These are phyloP conservation scores for Chelonus formosanus DNA, from an alignment of 2,888 invertebrate species.

Conservation along the genomic window DNA sequence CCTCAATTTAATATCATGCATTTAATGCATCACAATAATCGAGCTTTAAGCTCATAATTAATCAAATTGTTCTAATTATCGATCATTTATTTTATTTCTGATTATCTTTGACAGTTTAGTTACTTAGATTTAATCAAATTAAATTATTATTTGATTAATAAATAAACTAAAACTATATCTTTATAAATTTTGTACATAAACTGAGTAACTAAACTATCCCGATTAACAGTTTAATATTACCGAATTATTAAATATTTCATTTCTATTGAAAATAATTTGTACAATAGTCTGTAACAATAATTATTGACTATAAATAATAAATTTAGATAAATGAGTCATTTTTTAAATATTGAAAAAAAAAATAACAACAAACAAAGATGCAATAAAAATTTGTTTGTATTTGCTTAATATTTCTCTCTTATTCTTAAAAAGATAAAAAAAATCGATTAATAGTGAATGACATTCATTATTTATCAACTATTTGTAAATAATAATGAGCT, in stretches of 20 bases:
- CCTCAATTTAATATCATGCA: not conserved
- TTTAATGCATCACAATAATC: not conserved
- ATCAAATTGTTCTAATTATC: not conserved
- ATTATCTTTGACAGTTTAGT: conserved; percentile 11
- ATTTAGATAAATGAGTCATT: too few relatives aligned
- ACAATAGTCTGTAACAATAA: too few relatives aligned
- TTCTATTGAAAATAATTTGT: too few relatives aligned
- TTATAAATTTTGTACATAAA: conserved; percentile 2
- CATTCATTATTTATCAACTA: too few relatives aligned
- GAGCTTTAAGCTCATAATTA: conserved; percentile 1
- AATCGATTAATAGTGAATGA: too few relatives aligned
- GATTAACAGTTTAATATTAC: not conserved
- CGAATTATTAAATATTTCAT: not conserved
- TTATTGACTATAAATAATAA: too few relatives aligned
- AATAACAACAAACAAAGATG: too few relatives aligned
- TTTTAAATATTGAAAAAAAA: too few relatives aligned
- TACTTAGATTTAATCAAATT: conserved; percentile 7
- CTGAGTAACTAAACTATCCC: conserved; percentile 15
- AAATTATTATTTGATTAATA: too few relatives aligned
- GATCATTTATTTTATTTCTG: conserved; percentile 10
- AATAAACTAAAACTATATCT: not conserved
- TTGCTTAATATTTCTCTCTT: too few relatives aligned
- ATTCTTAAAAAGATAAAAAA: too few relatives aligned
- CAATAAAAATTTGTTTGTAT: too few relatives aligned
- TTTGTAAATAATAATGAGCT: not conserved